phyloP scores from a whole-genome alignment of 2,113 vertebrate species.

The Carlito syrichta region DNA sequence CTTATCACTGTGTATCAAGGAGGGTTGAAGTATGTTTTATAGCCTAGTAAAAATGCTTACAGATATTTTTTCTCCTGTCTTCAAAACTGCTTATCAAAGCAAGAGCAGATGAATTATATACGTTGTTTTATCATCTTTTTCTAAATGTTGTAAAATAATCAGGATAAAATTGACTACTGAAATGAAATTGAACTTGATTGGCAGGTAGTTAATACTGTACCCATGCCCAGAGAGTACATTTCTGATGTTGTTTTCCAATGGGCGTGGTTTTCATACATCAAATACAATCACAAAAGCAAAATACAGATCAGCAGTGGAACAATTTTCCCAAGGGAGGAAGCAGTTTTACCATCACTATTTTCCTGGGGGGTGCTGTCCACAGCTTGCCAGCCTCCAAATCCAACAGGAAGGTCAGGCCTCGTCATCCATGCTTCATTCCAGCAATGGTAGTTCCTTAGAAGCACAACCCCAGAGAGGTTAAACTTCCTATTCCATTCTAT shows the following conservation, averaged over 20 bases:
- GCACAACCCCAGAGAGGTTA: slow-evolving; percentile 25
- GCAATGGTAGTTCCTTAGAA: slow-evolving; percentile 96
- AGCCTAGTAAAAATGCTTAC: slow-evolving; percentile 51
- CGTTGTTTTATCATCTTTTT: neutral
- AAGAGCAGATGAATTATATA: slow-evolving; percentile 48
- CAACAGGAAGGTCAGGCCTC: slow-evolving; percentile 92
- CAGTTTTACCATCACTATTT: slow-evolving; percentile 93
- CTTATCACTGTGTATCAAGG: neutral
- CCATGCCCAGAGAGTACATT: neutral
- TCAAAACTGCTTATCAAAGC: slow-evolving; percentile 64
- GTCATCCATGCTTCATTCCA: slow-evolving; percentile 98
- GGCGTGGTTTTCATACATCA: neutral
- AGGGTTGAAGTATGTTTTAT: slow-evolving; percentile 14
- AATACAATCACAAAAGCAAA: neutral
- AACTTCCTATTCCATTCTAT: neutral
- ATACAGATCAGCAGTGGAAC: neutral
- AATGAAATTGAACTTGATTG: neutral
- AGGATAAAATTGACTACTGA: neutral
- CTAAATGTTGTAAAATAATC: slow-evolving; percentile 32
- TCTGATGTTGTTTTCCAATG: neutral
- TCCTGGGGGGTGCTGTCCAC: slow-evolving; percentile 98
- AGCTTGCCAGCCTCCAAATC: slow-evolving; percentile 96
- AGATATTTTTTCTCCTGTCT: slow-evolving; percentile 27
- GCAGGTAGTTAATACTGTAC: neutral
- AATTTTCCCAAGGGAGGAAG: neutral